Evolutionary conservation across 2,113 vertebrate species (phyloP), one percentile per base, ranked within the genome.

Genomic region (Tetrao urogallus): DNA sequence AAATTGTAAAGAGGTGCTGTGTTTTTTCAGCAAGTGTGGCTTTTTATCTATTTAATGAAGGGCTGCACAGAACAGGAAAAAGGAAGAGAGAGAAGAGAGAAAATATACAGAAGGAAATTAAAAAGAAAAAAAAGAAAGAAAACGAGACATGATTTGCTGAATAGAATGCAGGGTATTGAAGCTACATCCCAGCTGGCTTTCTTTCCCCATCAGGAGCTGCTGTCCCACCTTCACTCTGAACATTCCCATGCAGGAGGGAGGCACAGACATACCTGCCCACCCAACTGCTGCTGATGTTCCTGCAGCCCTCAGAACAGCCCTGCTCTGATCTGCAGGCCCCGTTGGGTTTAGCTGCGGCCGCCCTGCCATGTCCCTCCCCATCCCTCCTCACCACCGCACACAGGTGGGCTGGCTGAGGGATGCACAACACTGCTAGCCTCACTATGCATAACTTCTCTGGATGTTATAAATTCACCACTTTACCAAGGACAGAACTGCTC

Each of bases 401-500:
- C 8, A 63, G 47, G 34, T n/a, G 42, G 14, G 4, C 47, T 3
- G 1, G 34, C 47, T 47, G 57, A 43, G 38, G 80, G 30, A 32
- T 11, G 30, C 22, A 34, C 47, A 81, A 34, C 47, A 47, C 14
- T 60, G 10, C 27, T 16, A 82, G 18, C 67, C 43, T 58, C 63
- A 65, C 40, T 86, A 38, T 70, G 30, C 17, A 3, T 34, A 50
- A 27, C 50, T 91, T 91, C 43, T 36, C 71, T 45, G 61, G 60
- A 13, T 86, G 56, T 88, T 94, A 72, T 76, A 88, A 95, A 94
- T 85, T 76, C 54, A 78, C 81, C 57, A 22, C 67, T 94, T 94
- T 67, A 72, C 38, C 69, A 87, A 74, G 47, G 64, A 64, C n/a
- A 52, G 63, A 87, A 77, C 36, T 66, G 19, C 54, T 82, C n/a